phyloP scores from a whole-genome alignment of 2,888 invertebrate genomes.

The Sesamia inferens region DNA sequence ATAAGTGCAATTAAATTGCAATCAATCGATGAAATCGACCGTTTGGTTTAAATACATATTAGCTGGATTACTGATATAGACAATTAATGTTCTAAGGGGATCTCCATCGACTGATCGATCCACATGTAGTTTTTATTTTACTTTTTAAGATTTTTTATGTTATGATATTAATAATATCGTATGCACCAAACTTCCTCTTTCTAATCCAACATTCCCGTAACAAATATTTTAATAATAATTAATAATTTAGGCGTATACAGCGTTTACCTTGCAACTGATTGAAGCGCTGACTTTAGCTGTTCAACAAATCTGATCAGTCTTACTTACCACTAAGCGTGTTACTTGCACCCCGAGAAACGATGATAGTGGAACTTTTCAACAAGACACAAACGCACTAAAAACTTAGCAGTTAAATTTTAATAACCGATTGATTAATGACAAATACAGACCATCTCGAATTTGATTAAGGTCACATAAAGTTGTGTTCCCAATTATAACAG shows the following conservation, averaged over 20 bases:
- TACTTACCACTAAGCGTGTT: constrained; percentile 81
- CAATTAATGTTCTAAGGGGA: background rate
- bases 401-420: background rate
- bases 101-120: background rate
- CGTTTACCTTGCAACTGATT: constrained; percentile 40
- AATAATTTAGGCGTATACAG: constrained; percentile 44
- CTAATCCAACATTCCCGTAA: constrained; percentile 17
- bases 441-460: background rate
- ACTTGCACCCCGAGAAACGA: constrained; percentile 59
- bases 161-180: constrained; percentile 5
- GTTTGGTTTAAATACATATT: background rate
- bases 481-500: background rate
- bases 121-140: background rate
- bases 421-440: background rate
- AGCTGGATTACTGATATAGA: background rate
- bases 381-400: background rate
- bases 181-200: constrained; percentile 18
- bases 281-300: constrained; percentile 44
- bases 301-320: constrained; percentile 75
- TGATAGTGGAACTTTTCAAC: constrained; percentile 51
- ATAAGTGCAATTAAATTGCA: background rate
- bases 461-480: background rate
- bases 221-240: constrained; percentile 9
- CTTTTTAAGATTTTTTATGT: background rate
- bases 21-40: background rate